These are phyloP conservation scores for Diphyllodes magnificus DNA, from an alignment of 2,113 vertebrate species.

Conservation along the genomic window DNA sequence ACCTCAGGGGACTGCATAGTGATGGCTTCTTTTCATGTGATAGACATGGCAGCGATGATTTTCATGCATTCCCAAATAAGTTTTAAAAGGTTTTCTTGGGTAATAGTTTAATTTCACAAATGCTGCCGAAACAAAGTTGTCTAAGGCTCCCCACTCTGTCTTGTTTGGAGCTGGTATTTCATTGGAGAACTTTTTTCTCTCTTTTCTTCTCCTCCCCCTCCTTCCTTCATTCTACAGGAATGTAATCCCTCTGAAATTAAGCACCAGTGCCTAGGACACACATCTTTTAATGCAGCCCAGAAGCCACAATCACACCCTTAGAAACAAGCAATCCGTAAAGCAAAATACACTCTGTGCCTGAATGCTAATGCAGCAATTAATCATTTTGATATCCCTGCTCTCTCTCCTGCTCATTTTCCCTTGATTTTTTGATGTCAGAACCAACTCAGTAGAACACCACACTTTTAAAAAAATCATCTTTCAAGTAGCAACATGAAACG, in stretches of 20 bases:
- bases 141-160: neutral
- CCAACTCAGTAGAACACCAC: neutral
- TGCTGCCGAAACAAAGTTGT: neutral
- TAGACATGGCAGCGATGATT: rapidly evolving
- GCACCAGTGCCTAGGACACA: neutral
- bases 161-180: neutral
- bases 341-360: neutral
- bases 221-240: neutral
- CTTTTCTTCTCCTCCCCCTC: neutral
- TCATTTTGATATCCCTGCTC: constrained; percentile 26
- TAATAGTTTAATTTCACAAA: neutral
- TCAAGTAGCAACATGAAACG: constrained; percentile 12
- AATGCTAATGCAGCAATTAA: constrained; percentile 60
- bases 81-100: rapidly evolving
- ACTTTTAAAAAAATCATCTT: constrained; percentile 28
- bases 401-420: constrained; percentile 14
- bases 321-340: neutral
- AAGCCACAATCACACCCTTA: neutral
- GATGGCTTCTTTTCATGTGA: rapidly evolving
- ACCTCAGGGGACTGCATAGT: rapidly evolving
- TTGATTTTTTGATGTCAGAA: constrained; percentile 28
- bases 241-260: neutral
- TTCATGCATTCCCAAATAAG: neutral
- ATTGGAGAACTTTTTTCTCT: neutral
- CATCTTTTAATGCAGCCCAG: neutral